phyloP scores from a whole-genome alignment of 2,888 invertebrate species.

The Dendrolimus pini region DNA sequence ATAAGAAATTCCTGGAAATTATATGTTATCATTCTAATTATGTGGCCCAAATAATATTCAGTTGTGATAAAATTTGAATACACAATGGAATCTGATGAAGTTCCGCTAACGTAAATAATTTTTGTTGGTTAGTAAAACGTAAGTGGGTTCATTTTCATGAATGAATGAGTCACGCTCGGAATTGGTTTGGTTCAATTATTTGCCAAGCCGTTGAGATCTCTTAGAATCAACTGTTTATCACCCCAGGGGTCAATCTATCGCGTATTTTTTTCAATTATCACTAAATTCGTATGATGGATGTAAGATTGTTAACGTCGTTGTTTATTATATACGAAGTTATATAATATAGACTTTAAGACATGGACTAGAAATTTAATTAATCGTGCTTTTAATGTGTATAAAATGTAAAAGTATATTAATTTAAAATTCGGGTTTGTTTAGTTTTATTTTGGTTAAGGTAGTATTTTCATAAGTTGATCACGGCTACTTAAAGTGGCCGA shows the following conservation, averaged over 20 bases:
- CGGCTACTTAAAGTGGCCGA: too few species aligned
- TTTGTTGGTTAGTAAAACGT: conserved; percentile 47
- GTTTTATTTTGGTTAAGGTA: too few species aligned
- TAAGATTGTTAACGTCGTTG: too few species aligned
- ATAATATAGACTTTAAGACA: too few species aligned
- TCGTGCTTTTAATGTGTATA: too few species aligned
- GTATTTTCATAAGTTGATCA: too few species aligned
- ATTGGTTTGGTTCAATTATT: conserved; percentile 58
- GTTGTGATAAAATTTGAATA: neutral
- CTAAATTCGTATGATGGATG: too few species aligned
- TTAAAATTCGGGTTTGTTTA: too few species aligned
- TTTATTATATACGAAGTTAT: too few species aligned
- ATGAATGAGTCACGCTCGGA: conserved; percentile 65
- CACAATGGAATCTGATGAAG: conserved; percentile 14
- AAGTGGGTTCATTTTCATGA: conserved; percentile 51
- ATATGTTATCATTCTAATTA: neutral
- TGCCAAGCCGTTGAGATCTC: conserved; percentile 33
- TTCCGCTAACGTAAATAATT: conserved; percentile 46
- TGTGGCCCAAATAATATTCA: neutral
- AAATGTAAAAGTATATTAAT: too few species aligned
- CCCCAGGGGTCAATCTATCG: neutral
- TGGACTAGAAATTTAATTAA: too few species aligned
- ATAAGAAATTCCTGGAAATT: neutral
- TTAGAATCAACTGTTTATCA: neutral
- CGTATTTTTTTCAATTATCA: too few species aligned